Conservation (phyloP, 1,140 invertebrate species). For the Limonius californicus region DNA sequence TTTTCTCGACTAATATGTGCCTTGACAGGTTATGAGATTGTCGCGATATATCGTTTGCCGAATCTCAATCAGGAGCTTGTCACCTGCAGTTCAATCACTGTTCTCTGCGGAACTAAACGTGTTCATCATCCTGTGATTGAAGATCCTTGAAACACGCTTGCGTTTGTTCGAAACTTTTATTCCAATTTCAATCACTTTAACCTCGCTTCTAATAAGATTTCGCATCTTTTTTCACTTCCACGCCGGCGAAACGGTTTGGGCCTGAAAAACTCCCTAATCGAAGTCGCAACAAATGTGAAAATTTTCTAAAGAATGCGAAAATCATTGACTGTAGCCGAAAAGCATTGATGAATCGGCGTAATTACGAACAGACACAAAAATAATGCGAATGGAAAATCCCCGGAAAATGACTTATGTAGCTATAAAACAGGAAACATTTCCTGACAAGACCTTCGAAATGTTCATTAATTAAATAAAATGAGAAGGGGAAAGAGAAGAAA, state of each 20-base stretch:
- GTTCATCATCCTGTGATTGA: slow-evolving; percentile 13
- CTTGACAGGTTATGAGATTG: slow-evolving; percentile 37
- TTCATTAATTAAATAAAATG: too few species aligned
- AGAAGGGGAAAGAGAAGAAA: too few species aligned
- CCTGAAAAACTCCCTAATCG: not conserved
- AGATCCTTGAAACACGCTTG: slow-evolving; percentile 12
- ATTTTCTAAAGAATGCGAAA: not conserved
- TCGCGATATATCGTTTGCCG: slow-evolving; percentile 34
- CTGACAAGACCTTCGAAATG: too few species aligned
- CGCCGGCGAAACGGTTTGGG: not conserved
- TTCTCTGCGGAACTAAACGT: slow-evolving; percentile 9
- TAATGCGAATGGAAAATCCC: too few species aligned
- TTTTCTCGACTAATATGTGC: slow-evolving; percentile 32
- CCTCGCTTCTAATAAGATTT: slow-evolving; percentile 5
- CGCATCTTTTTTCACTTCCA: not conserved
- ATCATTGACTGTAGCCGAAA: too few species aligned
- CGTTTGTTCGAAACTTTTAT: slow-evolving; percentile 9
- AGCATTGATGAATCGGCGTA: too few species aligned
- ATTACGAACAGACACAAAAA: too few species aligned
- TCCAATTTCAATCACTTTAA: slow-evolving; percentile 14
- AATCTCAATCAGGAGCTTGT: slow-evolving; percentile 38
- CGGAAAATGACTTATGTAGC: too few species aligned
- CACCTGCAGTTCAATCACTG: slow-evolving; percentile 36
- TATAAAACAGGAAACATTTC: too few species aligned
- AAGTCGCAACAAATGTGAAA: not conserved